These are phyloP conservation scores for Solea senegalensis DNA, from an alignment of 2,113 vertebrate species.

Conservation along the genomic window DNA sequence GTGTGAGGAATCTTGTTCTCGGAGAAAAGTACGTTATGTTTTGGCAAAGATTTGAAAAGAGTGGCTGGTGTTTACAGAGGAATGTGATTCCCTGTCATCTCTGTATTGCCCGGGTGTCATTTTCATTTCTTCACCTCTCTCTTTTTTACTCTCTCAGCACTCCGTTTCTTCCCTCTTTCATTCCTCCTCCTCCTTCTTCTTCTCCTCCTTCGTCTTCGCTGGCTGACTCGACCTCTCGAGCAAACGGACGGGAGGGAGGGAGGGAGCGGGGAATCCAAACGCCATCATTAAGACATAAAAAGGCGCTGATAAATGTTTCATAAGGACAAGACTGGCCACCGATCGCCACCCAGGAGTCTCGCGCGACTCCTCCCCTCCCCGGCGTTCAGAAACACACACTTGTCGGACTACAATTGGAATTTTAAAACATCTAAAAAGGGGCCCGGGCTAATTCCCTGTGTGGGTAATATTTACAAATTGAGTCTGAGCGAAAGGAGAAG, in stretches of 20 bases:
- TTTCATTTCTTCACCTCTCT: constrained; percentile 51
- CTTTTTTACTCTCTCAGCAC: constrained; percentile 61
- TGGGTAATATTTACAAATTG: constrained; percentile 85
- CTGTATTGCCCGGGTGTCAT: constrained; percentile 28
- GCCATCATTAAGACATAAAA: constrained; percentile 84
- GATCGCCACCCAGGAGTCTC: constrained; percentile 80
- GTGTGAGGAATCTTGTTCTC: constrained; percentile 62
- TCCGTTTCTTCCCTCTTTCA: constrained; percentile 35
- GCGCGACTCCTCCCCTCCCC: constrained; percentile 53
- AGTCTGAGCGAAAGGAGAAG: constrained; percentile 67
- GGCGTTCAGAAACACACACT: constrained; percentile 71
- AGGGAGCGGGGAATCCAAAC: constrained; percentile 76
- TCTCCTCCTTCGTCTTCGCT: background rate
- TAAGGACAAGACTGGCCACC: constrained; percentile 78
- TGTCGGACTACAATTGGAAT: constrained; percentile 78
- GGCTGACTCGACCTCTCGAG: constrained; percentile 67
- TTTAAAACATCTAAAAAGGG: constrained; percentile 77
- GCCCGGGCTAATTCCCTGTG: constrained; percentile 77
- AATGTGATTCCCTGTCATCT: constrained; percentile 72
- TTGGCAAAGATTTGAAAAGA: constrained; percentile 78
- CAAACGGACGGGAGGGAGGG: constrained; percentile 40
- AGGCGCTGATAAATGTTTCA: constrained; percentile 84
- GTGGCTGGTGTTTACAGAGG: constrained; percentile 73
- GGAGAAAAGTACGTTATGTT: constrained; percentile 78
- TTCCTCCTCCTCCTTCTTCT: background rate